A percentile compares a stretch with the other conserved stretches of the same genome.
phyloP scores from a whole-genome alignment of 1,140 invertebrate species.

The Luehdorfia chinensis region DNA sequence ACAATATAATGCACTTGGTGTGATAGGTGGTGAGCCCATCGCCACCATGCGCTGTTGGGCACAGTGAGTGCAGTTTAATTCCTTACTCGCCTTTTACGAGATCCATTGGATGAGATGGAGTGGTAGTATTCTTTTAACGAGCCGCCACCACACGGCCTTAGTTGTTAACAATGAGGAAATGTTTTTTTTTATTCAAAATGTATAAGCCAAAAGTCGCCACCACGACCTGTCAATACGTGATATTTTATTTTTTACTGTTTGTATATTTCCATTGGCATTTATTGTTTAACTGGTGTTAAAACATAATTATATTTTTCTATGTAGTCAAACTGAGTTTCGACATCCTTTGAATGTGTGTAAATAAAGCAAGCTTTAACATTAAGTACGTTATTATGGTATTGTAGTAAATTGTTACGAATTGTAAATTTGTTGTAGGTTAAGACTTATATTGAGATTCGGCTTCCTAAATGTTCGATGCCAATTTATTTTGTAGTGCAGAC shows the following conservation, averaged over 20 bases:
- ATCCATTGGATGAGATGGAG: too few species aligned
- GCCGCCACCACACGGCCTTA: too few species aligned
- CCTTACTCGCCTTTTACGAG: too few species aligned
- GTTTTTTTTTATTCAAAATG: background rate
- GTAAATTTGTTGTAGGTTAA: constrained; percentile 71
- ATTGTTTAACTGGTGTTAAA: constrained; percentile 39
- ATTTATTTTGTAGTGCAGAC: constrained; percentile 32
- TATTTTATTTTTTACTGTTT: constrained; percentile 44
- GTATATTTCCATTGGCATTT: constrained; percentile 51
- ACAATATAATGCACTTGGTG: too few species aligned
- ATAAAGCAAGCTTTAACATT: constrained; percentile 69
- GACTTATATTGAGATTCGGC: constrained; percentile 46
- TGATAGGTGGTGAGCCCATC: too few species aligned
- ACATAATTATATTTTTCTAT: constrained; percentile 48
- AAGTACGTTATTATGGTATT: constrained; percentile 55
- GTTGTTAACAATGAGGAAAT: too few species aligned
- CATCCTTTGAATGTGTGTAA: constrained; percentile 40
- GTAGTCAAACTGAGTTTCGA: constrained; percentile 39
- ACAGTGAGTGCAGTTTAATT: too few species aligned
- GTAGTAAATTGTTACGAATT: constrained; percentile 63
- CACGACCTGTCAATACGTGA: constrained; percentile 21
- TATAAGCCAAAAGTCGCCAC: background rate
- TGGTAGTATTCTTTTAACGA: too few species aligned
- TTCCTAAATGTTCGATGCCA: constrained; percentile 50
- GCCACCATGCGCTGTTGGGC: too few species aligned